Evolutionary conservation across 2,888 invertebrate genomes (phyloP).

Genomic region (Steinernema carpocapsae): DNA sequence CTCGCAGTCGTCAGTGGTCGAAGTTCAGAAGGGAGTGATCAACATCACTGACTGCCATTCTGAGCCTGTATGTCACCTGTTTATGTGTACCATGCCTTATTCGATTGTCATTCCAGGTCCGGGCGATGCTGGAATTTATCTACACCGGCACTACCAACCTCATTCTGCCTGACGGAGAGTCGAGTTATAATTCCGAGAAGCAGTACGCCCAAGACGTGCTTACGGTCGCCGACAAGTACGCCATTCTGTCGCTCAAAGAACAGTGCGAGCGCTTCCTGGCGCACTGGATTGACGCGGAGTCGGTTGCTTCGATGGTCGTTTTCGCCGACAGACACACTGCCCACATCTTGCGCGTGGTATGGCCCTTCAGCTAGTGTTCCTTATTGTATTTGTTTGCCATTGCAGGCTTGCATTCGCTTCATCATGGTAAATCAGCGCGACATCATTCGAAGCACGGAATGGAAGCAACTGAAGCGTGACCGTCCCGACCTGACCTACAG

Average conservation of each 20-base stretch:
- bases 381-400: slow-evolving; percentile 8
- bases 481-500: slow-evolving; percentile 59
- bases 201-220: slow-evolving; percentile 58
- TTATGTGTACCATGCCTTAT: not conserved
- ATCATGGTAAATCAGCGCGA: slow-evolving; percentile 53
- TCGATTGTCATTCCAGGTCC: no score
- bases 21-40: slow-evolving; percentile 62
- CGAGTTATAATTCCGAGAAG: slow-evolving; percentile 35
- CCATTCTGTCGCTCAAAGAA: slow-evolving; percentile 61
- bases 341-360: slow-evolving; percentile 23
- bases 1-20: slow-evolving; percentile 56
- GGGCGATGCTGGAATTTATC: slow-evolving; percentile 65
- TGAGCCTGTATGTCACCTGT: slow-evolving; percentile 50
- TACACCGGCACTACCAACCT: slow-evolving; percentile 58
- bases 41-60: slow-evolving; percentile 62
- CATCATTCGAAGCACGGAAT: slow-evolving; percentile 58
- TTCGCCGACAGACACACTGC: slow-evolving; percentile 59
- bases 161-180: slow-evolving; percentile 29
- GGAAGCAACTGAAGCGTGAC: slow-evolving; percentile 58
- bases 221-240: slow-evolving; percentile 65
- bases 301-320: slow-evolving; percentile 50
- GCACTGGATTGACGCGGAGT: slow-evolving; percentile 50
- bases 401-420: slow-evolving; percentile 51
- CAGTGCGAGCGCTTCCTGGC: slow-evolving; percentile 60
- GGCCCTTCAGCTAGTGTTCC: not conserved